These are phyloP conservation scores for Phalacrocorax brasilianus DNA, from an alignment of 2,113 vertebrate genomes.

Conservation along the genomic window DNA sequence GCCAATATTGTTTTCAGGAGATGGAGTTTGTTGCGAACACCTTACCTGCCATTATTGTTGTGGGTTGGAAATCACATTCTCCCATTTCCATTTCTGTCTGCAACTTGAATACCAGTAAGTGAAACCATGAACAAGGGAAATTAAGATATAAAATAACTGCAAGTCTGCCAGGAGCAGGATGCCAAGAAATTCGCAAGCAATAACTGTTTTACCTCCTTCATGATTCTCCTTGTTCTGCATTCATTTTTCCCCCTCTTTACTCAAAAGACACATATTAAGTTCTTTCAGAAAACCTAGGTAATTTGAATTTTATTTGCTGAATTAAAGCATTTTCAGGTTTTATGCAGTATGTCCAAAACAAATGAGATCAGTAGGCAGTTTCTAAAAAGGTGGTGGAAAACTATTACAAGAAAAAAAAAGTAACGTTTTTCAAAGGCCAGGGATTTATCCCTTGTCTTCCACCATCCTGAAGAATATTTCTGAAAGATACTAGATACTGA, in stretches of 20 bases:
- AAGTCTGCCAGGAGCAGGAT: background rate
- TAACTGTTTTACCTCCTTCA: background rate
- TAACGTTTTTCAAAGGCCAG: background rate
- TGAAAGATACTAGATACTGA: background rate
- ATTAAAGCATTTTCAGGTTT: background rate
- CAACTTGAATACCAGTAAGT: background rate
- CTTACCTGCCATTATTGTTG: background rate
- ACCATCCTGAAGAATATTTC: background rate
- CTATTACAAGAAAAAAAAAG: background rate
- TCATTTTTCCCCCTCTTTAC: background rate
- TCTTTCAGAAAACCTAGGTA: background rate
- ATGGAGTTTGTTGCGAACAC: background rate
- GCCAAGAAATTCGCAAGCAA: background rate
- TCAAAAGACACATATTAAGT: background rate
- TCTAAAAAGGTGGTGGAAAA: background rate
- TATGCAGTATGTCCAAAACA: background rate
- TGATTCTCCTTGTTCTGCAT: background rate
- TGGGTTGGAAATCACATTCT: background rate
- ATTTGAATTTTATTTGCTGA: background rate
- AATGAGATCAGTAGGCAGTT: background rate
- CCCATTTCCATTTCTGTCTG: background rate
- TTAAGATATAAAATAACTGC: background rate
- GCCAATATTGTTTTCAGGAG: background rate
- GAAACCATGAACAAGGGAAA: background rate
- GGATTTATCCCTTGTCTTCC: background rate